phyloP scores from a whole-genome alignment of 2,797 vertebrate species.

The Semaprochilodus insignis region DNA sequence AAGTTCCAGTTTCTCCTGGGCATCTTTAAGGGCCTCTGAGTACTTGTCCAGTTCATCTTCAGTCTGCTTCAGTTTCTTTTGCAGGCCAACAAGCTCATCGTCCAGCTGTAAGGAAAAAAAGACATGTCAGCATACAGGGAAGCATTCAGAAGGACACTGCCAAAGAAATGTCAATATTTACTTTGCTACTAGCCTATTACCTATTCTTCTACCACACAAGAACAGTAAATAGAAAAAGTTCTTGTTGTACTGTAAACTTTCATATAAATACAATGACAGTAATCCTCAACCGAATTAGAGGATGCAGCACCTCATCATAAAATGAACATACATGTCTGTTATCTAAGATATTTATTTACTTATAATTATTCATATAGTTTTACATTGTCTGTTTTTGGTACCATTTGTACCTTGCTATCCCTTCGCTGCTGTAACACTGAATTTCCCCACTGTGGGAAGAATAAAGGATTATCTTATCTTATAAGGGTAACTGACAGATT shows the following conservation, averaged over 20 bases:
- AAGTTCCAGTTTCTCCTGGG: constrained; percentile 92
- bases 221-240: neutral
- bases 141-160: constrained; percentile 27
- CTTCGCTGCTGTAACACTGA: no score
- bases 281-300: neutral
- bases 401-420: no score
- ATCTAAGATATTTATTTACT: neutral
- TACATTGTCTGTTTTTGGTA: no score
- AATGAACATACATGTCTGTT: neutral
- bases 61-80: constrained; percentile 92
- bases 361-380: no score
- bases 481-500: neutral
- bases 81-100: constrained; percentile 88
- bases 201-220: neutral
- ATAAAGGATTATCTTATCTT: no score
- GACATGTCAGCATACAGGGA: neutral
- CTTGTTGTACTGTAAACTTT: no score
- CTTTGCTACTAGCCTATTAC: no score
- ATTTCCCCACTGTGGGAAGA: no score
- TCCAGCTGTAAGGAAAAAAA: constrained; percentile 80
- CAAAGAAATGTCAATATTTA: neutral
- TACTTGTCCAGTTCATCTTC: constrained; percentile 94
- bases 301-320: neutral
- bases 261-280: neutral
- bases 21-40: constrained; percentile 89